Evolutionary conservation across 2,888 invertebrate species (phyloP).

Genomic region (Pimpla rufipes): DNA sequence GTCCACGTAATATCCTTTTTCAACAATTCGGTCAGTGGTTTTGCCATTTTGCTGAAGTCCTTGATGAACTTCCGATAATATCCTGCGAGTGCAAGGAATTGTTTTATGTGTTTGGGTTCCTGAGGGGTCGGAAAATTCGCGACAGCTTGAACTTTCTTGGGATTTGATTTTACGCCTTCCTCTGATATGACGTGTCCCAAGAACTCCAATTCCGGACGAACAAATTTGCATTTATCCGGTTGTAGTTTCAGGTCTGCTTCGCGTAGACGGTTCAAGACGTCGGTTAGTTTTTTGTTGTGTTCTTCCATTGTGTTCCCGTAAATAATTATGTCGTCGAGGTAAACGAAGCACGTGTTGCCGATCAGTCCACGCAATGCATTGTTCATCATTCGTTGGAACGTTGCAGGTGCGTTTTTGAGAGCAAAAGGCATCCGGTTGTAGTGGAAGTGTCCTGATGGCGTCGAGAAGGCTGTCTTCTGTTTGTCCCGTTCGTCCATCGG

Average conservation of each 20-base stretch:
- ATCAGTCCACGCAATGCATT: constrained; percentile 10
- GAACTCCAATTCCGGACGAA: constrained; percentile 30
- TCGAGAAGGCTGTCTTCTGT: constrained; percentile 52
- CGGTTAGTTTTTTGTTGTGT: not conserved
- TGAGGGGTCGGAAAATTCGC: not conserved
- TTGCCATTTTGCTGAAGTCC: not conserved
- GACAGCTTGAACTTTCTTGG: not conserved
- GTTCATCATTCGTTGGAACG: constrained; percentile 33
- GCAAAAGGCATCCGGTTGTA: not conserved
- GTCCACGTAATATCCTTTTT: not conserved
- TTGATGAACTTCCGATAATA: constrained; percentile 13
- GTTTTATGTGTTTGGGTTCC: not conserved
- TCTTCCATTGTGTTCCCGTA: constrained; percentile 19
- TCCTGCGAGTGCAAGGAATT: not conserved
- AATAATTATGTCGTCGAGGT: constrained; percentile 31
- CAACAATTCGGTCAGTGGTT: not conserved
- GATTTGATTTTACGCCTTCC: constrained; percentile 7
- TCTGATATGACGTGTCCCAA: constrained; percentile 4
- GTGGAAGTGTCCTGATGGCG: not conserved
- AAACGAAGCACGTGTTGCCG: constrained; percentile 16
- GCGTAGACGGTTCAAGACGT: not conserved
- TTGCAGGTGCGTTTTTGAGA: constrained; percentile 5
- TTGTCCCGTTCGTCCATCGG: constrained; percentile 43
- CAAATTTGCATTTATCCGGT: constrained; percentile 32
- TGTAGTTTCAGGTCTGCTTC: constrained; percentile 13